phyloP scores from a whole-genome alignment of 1,140 invertebrate genomes.

The Hydropsyche tenuis region DNA sequence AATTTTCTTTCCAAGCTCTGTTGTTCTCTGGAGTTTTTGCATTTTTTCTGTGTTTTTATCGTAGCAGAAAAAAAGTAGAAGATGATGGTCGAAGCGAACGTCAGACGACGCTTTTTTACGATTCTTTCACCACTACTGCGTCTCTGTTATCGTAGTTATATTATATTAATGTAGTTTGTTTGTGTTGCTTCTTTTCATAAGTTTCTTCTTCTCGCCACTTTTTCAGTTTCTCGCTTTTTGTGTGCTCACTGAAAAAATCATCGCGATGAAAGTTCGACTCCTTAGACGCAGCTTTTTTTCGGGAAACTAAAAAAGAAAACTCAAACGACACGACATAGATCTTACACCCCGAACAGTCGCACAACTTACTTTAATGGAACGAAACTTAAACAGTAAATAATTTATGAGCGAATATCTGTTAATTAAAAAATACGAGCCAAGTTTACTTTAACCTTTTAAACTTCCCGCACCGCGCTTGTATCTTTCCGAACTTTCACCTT shows the following conservation, averaged over 20 bases:
- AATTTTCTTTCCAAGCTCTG: constrained; percentile 11
- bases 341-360: neutral
- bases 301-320: constrained; percentile 6
- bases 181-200: constrained; percentile 30
- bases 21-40: neutral
- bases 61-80: neutral
- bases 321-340: neutral
- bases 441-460: too few relatives aligned
- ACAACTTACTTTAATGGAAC: neutral
- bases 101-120: constrained; percentile 8
- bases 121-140: constrained; percentile 4
- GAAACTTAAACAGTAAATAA: neutral
- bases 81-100: neutral
- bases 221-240: neutral
- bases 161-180: constrained; percentile 29
- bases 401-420: too few relatives aligned
- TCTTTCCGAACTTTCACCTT: too few relatives aligned
- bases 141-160: constrained; percentile 30
- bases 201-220: neutral
- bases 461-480: too few relatives aligned
- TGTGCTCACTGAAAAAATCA: neutral
- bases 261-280: too few relatives aligned
- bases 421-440: too few relatives aligned
- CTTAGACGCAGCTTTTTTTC: neutral
- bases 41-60: neutral